These are phyloP conservation scores for Hepsetus odoe DNA, from an alignment of 2,113 vertebrate genomes.

Conservation along the genomic window DNA sequence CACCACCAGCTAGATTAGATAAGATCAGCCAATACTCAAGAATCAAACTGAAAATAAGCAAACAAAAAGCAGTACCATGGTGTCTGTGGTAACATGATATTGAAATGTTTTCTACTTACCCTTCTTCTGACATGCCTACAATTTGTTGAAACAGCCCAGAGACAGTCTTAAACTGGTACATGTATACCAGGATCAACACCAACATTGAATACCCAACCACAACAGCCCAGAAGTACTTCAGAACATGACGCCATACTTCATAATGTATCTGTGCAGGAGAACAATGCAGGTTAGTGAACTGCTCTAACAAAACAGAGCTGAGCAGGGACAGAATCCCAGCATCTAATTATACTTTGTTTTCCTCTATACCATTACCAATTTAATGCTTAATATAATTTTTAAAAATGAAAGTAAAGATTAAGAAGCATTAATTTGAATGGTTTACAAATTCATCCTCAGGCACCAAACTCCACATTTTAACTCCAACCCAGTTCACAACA, in stretches of 20 bases:
- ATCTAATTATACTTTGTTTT: neutral
- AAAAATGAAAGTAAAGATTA: too few species aligned
- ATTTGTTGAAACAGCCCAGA: constrained; percentile 76
- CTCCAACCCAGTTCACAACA: too few species aligned
- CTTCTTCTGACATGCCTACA: constrained; percentile 79
- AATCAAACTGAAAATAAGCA: too few species aligned
- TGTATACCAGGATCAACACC: constrained; percentile 76
- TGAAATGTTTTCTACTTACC: constrained; percentile 59
- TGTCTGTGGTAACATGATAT: neutral
- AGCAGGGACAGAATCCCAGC: neutral
- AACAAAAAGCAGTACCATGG: too few species aligned
- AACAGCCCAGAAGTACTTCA: constrained; percentile 78
- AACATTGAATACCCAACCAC: constrained; percentile 78
- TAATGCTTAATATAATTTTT: too few species aligned
- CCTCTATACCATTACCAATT: too few species aligned
- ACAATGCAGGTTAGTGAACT: constrained; percentile 49
- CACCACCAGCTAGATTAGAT: too few species aligned
- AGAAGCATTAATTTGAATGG: too few species aligned
- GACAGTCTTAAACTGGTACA: constrained; percentile 79
- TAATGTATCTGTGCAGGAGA: constrained; percentile 61
- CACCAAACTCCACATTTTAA: too few species aligned
- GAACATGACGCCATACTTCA: constrained; percentile 68
- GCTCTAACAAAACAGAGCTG: too few species aligned
- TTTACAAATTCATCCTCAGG: too few species aligned
- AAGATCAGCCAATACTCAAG: too few species aligned